A percentile compares a stretch with the other conserved stretches of the same genome.
Evolutionary conservation across 2,113 vertebrate genomes (phyloP).

Genomic region (Propithecus coquereli): DNA sequence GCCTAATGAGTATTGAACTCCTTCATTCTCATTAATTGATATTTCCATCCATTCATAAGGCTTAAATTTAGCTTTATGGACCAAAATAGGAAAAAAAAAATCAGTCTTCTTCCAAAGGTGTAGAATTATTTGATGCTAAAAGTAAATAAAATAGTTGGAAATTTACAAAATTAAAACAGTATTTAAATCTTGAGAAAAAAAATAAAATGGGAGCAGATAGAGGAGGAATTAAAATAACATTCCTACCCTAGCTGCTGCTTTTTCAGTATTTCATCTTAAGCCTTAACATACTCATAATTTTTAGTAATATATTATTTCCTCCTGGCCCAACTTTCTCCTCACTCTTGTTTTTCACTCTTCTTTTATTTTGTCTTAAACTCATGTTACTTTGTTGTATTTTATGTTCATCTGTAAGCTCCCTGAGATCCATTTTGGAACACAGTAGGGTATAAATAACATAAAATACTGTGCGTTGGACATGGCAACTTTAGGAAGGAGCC

Average conservation of each 20-base stretch:
- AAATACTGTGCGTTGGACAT: slow-evolving; percentile 31
- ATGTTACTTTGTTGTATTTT: slow-evolving; percentile 42
- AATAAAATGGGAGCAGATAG: neutral
- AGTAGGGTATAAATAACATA: slow-evolving; percentile 56
- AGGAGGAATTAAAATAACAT: slow-evolving; percentile 32
- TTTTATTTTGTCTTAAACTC: slow-evolving; percentile 41
- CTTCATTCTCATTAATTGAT: neutral
- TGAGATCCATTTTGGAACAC: slow-evolving; percentile 35
- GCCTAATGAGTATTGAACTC: neutral
- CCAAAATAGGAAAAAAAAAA: neutral
- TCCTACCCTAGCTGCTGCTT: neutral
- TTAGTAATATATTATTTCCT: slow-evolving; percentile 16
- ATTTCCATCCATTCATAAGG: neutral
- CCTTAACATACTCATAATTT: slow-evolving; percentile 36
- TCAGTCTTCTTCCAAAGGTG: neutral
- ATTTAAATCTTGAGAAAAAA: slow-evolving; percentile 14
- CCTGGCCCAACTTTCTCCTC: neutral
- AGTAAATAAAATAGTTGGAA: neutral
- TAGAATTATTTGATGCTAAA: slow-evolving; percentile 29
- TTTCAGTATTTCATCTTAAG: slow-evolving; percentile 24
- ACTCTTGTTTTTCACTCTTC: slow-evolving; percentile 21
- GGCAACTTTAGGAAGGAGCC: neutral
- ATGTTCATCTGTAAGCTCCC: slow-evolving; percentile 24
- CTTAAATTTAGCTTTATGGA: neutral
- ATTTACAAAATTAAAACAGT: slow-evolving; percentile 24